Conservation (phyloP, 2,888 invertebrate genomes). For the Azorinus chamasolen region DNA sequence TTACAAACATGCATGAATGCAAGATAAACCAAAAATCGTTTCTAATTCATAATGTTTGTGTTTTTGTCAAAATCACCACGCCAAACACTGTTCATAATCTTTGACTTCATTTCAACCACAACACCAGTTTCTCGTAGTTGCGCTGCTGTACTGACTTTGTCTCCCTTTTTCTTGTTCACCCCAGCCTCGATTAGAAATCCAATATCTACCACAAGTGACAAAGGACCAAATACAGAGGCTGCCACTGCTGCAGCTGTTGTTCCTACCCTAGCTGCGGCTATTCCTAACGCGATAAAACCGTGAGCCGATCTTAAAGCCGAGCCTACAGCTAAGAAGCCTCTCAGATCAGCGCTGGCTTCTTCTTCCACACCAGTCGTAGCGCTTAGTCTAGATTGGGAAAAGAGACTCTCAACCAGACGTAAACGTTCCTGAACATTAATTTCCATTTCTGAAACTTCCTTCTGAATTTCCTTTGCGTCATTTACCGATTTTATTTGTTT, state of each 20-base stretch:
- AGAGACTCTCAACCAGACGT: background rate
- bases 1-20: no score
- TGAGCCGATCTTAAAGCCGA: slow-evolving; percentile 15
- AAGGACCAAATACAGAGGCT: slow-evolving; percentile 20
- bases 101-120: slow-evolving; percentile 12
- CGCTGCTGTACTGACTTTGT: slow-evolving; percentile 17
- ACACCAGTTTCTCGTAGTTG: slow-evolving; percentile 7
- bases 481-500: slow-evolving; percentile 25
- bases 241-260: slow-evolving; percentile 12
- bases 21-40: no score
- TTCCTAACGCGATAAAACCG: background rate
- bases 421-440: background rate
- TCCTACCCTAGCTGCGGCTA: slow-evolving; percentile 17
- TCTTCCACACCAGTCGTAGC: background rate
- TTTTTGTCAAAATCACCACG: no score
- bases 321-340: slow-evolving; percentile 28
- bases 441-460: slow-evolving; percentile 14
- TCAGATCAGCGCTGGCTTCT: slow-evolving; percentile 4
- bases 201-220: slow-evolving; percentile 22
- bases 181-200: slow-evolving; percentile 28
- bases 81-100: no score
- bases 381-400: background rate
- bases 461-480: slow-evolving; percentile 19
- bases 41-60: no score
- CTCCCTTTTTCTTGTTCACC: slow-evolving; percentile 13